Evolutionary conservation across 2,888 invertebrate genomes (phyloP).

Genomic region (Ectobius pallidus): DNA sequence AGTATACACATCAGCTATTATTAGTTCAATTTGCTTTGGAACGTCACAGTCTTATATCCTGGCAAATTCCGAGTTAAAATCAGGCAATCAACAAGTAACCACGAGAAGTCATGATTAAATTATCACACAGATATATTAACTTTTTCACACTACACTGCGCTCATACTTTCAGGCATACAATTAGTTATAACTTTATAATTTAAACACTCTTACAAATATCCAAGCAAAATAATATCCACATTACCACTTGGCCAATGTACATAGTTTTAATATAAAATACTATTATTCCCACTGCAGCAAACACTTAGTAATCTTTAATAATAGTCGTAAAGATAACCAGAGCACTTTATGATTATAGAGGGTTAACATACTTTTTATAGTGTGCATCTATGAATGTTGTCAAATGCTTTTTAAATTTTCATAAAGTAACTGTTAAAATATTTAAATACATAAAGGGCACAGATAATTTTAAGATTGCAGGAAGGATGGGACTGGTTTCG

Average conservation of each 20-base stretch:
- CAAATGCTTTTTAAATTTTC: no score
- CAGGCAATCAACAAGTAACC: constrained; percentile 22
- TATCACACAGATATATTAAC: constrained; percentile 26
- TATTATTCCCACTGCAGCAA: background rate
- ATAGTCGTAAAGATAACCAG: background rate
- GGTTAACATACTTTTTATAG: no score
- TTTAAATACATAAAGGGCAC: no score
- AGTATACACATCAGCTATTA: background rate
- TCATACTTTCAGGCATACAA: constrained; percentile 19
- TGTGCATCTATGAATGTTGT: no score
- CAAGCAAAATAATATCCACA: constrained; percentile 20
- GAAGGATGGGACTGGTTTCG: background rate
- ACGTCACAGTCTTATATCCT: constrained; percentile 19
- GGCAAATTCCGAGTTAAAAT: constrained; percentile 32
- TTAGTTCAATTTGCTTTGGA: constrained; percentile 15
- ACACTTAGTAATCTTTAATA: constrained; percentile 3
- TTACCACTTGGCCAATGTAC: background rate
- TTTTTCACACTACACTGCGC: constrained; percentile 15
- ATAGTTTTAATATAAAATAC: constrained; percentile 5
- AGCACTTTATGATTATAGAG: background rate
- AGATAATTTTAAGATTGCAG: background rate
- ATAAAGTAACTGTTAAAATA: no score
- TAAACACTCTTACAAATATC: constrained; percentile 23
- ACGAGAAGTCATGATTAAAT: constrained; percentile 22
- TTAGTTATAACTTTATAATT: constrained; percentile 21